phyloP scores from a whole-genome alignment of 2,113 vertebrate genomes.

The Heterotilapia buettikoferi region DNA sequence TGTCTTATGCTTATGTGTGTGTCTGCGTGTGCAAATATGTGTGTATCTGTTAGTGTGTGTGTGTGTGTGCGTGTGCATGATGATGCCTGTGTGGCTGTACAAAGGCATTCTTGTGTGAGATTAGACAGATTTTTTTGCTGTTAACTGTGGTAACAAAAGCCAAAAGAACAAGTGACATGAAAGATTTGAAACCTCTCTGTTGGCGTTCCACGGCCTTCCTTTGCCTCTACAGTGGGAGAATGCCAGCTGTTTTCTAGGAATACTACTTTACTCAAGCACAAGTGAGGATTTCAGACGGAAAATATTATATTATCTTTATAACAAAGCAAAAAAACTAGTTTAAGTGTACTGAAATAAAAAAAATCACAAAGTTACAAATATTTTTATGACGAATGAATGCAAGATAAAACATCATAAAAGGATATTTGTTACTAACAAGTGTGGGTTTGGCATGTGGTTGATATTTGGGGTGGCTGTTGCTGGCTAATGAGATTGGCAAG shows the following conservation, averaged over 20 bases:
- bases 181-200: slow-evolving; percentile 12
- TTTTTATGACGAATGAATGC: not conserved
- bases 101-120: slow-evolving; percentile 7
- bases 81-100: not conserved
- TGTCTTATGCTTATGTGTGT: not conserved
- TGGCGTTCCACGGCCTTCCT: slow-evolving; percentile 14
- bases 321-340: not conserved
- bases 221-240: not conserved
- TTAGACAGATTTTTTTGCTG: not conserved
- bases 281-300: not conserved
- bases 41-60: not conserved
- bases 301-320: not conserved
- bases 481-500: not conserved
- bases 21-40: not conserved
- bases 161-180: slow-evolving; percentile 2
- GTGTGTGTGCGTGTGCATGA: not conserved
- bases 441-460: not conserved
- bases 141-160: not conserved
- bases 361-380: not conserved
- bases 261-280: not conserved
- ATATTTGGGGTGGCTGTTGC: not conserved
- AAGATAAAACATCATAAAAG: not conserved
- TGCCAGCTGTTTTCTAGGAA: not conserved
- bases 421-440: not conserved
- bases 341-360: not conserved